Base-by-base conservation (phyloP, 2,888 invertebrate species). In the Zhuqinia jingwanae region DNA sequence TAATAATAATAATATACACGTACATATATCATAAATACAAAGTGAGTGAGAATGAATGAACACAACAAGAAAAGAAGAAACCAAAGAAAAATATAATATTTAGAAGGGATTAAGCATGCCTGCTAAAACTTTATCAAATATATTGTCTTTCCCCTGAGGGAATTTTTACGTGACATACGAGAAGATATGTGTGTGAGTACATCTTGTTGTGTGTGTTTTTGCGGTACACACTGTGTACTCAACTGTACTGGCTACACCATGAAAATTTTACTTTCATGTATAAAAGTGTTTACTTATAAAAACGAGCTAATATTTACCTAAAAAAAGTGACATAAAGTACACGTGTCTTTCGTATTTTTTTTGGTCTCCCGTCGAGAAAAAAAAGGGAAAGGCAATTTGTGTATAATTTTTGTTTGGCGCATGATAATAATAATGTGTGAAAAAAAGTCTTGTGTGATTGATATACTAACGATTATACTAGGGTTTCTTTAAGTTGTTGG, bases 141-240 rank as follows among this genome's bases (percentile, higher is more conserved):
- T 75, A 75, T 75, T 56, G 53, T 56, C 45, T 20, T 36, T 53
- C 56, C 75, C 75, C 75, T 36, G 75, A 75, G 75, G 75, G 56
- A 75, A 20, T 53, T 75, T 75, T 75, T 75, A 75, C 56, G 75
- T 75, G 75, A 75, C 75, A 75, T n/a, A 75, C 36, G 75, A 75
- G 56, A 75, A 56, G 68, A 30, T 53, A 75, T 75, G 75, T 30
- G 20, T 45, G 45, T 42, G 45, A n/a, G n/a, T n/a, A 42, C 45
- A 45, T 68, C 45, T 68, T 68, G 68, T 68, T 68, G 42, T 68
- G 68, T 45, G 22, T 42, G 22, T n/a, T 60, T n/a, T n/a, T n/a
- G 60, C n/a, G 22, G n/a, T n/a, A n/a, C n/a, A n/a, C n/a, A n/a
- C n/a, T n/a, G n/a, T n/a, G n/a, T n/a, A n/a, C n/a, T n/a, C n/a